Percentiles rank a stretch among this genome's conserved stretches.
Conservation (phyloP, 2,113 vertebrate genomes). For the Cavia aperea region DNA sequence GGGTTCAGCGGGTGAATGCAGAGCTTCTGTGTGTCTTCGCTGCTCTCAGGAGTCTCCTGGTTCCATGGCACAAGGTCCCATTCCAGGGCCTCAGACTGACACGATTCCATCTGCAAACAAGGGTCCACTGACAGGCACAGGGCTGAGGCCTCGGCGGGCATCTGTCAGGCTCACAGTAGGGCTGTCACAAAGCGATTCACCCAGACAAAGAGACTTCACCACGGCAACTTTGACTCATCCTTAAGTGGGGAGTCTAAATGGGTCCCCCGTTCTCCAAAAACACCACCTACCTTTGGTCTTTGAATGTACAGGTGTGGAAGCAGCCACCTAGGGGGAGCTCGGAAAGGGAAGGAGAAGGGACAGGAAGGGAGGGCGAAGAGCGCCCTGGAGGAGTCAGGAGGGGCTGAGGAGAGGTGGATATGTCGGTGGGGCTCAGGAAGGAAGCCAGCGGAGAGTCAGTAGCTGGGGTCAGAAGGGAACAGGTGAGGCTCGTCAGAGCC, state of each 20-base stretch:
- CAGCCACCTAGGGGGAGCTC: not conserved
- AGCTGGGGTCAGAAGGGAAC: not conserved
- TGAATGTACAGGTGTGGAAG: not conserved
- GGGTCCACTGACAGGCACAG: not conserved
- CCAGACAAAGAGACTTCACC: not conserved
- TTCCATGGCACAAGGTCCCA: not conserved
- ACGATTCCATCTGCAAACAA: not conserved
- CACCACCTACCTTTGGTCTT: not conserved
- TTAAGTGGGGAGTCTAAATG: not conserved
- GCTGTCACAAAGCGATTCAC: not conserved
- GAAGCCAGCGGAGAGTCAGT: not conserved
- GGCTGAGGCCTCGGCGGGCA: not conserved
- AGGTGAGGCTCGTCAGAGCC: not conserved
- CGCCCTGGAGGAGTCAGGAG: not conserved
- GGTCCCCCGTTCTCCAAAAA: not conserved
- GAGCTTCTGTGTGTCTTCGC: not conserved
- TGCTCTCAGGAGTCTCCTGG: not conserved
- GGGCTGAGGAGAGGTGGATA: too few species aligned
- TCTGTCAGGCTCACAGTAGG: not conserved
- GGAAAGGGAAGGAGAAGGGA: not conserved
- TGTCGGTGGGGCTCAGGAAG: not conserved
- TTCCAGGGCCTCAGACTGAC: not conserved
- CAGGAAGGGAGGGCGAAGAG: not conserved
- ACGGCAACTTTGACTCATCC: not conserved
- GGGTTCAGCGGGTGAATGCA: not conserved